These are phyloP conservation scores for Lordiphosa collinella DNA, from an alignment of 1,140 invertebrate species.

Conservation along the genomic window DNA sequence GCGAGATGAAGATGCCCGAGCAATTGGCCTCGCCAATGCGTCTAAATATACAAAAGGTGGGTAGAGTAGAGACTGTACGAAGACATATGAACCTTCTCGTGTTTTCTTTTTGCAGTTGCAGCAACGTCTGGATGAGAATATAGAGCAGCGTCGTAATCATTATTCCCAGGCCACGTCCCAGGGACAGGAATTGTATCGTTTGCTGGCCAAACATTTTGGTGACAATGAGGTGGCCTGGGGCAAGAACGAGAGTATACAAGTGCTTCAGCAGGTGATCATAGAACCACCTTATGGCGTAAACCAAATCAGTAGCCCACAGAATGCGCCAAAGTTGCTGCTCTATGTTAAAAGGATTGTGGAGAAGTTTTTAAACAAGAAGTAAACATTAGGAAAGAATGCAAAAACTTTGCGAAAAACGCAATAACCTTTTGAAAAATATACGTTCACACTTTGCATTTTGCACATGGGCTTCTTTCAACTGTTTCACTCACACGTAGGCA, in stretches of 20 bases:
- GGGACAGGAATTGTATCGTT: constrained; percentile 18
- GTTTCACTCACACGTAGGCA: no score
- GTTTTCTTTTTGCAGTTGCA: constrained; percentile 19
- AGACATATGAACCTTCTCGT: not conserved
- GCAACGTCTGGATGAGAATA: constrained; percentile 19
- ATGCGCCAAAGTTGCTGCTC: constrained; percentile 13
- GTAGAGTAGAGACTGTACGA: not conserved
- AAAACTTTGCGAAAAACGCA: no score
- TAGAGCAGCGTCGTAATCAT: constrained; percentile 16
- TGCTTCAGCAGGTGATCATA: constrained; percentile 30
- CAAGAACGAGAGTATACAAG: constrained; percentile 10
- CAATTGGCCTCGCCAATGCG: not conserved
- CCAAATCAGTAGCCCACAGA: constrained; percentile 11
- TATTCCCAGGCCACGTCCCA: constrained; percentile 13
- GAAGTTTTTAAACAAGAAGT: constrained; percentile 19
- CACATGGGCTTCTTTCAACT: no score
- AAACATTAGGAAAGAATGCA: no score
- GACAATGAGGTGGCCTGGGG: not conserved
- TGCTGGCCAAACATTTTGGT: constrained; percentile 27
- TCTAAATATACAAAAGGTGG: constrained; percentile 21
- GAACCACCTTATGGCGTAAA: constrained; percentile 26
- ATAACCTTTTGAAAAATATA: no score
- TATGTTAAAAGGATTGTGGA: constrained; percentile 25
- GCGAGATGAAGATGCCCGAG: constrained; percentile 16
- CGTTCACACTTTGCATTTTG: no score